Conservation (phyloP, 2,888 invertebrate species). For the Hymenopus coronatus region DNA sequence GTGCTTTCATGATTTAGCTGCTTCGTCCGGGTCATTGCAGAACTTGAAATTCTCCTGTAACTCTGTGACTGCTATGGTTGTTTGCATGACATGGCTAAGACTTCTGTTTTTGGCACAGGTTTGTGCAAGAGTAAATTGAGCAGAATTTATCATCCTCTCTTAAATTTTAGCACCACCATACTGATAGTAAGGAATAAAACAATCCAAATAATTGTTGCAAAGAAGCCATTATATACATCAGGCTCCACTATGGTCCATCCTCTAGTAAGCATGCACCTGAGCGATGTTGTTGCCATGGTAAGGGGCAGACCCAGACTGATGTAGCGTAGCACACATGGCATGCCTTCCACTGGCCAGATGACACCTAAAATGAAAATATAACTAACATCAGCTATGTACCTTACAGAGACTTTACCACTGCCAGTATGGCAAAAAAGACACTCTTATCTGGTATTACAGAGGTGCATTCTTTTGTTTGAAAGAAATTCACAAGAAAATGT, state of each 20-base stretch:
- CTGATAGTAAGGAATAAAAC: slow-evolving; percentile 76
- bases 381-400: background rate
- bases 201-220: slow-evolving; percentile 84
- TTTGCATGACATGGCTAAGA: background rate
- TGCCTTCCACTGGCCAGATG: slow-evolving; percentile 95
- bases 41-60: background rate
- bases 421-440: no score
- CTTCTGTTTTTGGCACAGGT: background rate
- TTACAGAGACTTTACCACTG: background rate
- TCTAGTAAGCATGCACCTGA: slow-evolving; percentile 80
- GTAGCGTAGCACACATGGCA: slow-evolving; percentile 82
- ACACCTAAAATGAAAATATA: slow-evolving; percentile 60
- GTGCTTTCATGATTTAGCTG: background rate
- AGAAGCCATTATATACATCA: slow-evolving; percentile 84
- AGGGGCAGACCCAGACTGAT: slow-evolving; percentile 81
- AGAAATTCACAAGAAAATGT: no score
- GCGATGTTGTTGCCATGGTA: slow-evolving; percentile 88
- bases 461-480: no score
- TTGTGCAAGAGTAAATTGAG: background rate
- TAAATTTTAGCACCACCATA: slow-evolving; percentile 74
- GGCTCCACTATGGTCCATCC: slow-evolving; percentile 81
- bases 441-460: no score
- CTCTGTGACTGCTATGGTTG: background rate
- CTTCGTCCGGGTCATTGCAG: background rate
- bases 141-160: slow-evolving; percentile 60